Evolutionary conservation across 2,113 vertebrate species (phyloP).

Genomic region (Tilapia sparmanii): DNA sequence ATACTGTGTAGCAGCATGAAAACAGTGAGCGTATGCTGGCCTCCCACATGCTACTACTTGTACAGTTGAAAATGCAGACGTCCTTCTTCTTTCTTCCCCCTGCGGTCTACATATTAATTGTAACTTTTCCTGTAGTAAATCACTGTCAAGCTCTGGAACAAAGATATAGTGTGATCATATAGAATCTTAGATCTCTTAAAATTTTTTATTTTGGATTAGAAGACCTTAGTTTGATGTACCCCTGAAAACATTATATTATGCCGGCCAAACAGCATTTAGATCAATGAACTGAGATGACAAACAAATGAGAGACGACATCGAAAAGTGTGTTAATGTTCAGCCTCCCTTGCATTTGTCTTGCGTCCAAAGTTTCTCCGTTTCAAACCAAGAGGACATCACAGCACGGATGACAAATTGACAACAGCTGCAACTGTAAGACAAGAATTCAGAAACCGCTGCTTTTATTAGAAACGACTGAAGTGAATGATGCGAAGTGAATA

Average conservation of each 20-base stretch:
- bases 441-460: slow-evolving; percentile 46
- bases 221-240: background rate
- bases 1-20: background rate
- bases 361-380: slow-evolving; percentile 23
- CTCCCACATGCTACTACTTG: background rate
- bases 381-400: slow-evolving; percentile 13
- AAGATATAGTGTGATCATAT: background rate
- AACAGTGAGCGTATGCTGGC: background rate
- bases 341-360: background rate
- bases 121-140: background rate
- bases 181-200: background rate
- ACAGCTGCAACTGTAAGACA: slow-evolving; percentile 46
- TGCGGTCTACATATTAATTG: background rate
- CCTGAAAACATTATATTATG: background rate
- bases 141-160: background rate
- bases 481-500: slow-evolving; percentile 58
- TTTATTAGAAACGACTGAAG: slow-evolving; percentile 62
- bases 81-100: background rate
- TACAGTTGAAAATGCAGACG: background rate
- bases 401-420: slow-evolving; percentile 51
- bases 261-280: background rate
- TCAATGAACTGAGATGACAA: background rate
- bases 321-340: background rate
- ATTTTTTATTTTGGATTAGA: background rate
- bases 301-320: background rate